A percentile compares a stretch with the other conserved stretches of the same genome.
phyloP scores from a whole-genome alignment of 2,888 invertebrate species.

The Dasypogon diadema region DNA sequence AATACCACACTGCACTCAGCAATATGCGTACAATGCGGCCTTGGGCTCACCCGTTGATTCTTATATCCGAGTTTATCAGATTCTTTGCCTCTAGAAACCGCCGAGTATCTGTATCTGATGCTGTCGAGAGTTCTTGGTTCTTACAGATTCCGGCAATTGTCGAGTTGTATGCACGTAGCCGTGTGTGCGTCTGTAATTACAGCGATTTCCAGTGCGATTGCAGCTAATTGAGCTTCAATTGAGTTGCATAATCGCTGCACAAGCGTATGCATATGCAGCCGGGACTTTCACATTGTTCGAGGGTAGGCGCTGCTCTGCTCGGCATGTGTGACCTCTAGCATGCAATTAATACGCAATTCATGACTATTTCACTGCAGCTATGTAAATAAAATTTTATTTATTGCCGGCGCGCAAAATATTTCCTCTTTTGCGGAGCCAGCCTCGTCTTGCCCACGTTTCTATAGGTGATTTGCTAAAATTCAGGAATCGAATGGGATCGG shows the following conservation, averaged over 20 bases:
- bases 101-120: slow-evolving; percentile 41
- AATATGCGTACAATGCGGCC: slow-evolving; percentile 46
- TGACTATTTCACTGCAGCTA: slow-evolving; percentile 37
- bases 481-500: no score
- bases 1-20: slow-evolving; percentile 33
- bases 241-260: slow-evolving; percentile 43
- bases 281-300: slow-evolving; percentile 48
- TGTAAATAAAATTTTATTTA: slow-evolving; percentile 47
- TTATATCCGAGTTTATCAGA: slow-evolving; percentile 39
- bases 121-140: slow-evolving; percentile 24
- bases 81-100: slow-evolving; percentile 16
- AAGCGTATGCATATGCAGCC: slow-evolving; percentile 15
- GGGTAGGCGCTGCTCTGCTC: slow-evolving; percentile 25
- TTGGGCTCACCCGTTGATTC: slow-evolving; percentile 52
- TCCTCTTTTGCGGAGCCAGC: no score
- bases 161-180: slow-evolving; percentile 14
- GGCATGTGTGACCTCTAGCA: slow-evolving; percentile 40
- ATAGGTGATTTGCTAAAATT: no score
- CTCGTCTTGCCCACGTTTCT: no score
- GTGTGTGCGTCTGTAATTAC: slow-evolving; percentile 49
- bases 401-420: slow-evolving; percentile 11
- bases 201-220: slow-evolving; percentile 50
- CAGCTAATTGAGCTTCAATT: slow-evolving; percentile 49
- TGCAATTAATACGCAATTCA: slow-evolving; percentile 49
- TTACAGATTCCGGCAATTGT: slow-evolving; percentile 44